Percentiles rank a stretch among this genome's conserved stretches.
Conservation (phyloP, 2,888 invertebrate genomes). For the Nasonovia ribisnigri region DNA sequence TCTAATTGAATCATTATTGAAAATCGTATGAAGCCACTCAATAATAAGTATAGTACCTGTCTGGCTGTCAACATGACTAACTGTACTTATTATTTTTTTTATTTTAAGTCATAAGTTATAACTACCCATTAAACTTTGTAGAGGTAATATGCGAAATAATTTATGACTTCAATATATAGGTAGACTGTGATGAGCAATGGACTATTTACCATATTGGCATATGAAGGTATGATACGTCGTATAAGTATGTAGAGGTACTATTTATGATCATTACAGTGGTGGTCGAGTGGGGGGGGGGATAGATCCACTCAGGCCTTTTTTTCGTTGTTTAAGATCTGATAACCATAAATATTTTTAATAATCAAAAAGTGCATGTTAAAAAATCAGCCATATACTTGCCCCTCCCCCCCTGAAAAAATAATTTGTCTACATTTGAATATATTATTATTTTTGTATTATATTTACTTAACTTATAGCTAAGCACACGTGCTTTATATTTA, state of each 20-base stretch:
- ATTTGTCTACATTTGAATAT: too few species aligned
- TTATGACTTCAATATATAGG: background rate
- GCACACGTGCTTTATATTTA: too few species aligned
- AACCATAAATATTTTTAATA: too few species aligned
- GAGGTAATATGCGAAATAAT: background rate
- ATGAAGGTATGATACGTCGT: background rate
- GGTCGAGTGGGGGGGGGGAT: too few species aligned
- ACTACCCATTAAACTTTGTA: background rate
- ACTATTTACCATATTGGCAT: background rate
- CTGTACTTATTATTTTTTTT: background rate
- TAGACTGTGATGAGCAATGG: background rate
- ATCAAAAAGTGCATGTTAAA: too few species aligned
- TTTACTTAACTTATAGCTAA: too few species aligned
- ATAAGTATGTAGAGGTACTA: background rate
- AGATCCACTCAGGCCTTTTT: too few species aligned
- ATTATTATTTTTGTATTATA: too few species aligned
- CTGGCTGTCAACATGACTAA: background rate
- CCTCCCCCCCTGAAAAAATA: too few species aligned
- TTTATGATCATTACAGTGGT: background rate
- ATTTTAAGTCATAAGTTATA: background rate
- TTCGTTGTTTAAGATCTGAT: too few species aligned
- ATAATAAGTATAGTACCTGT: background rate
- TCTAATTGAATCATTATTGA: background rate
- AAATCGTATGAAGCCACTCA: background rate
- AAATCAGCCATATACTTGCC: too few species aligned